A percentile compares a stretch with the other conserved stretches of the same genome.
These are phyloP conservation scores for Cydia strobilella DNA, from an alignment of 1,140 invertebrate species.

Conservation along the genomic window DNA sequence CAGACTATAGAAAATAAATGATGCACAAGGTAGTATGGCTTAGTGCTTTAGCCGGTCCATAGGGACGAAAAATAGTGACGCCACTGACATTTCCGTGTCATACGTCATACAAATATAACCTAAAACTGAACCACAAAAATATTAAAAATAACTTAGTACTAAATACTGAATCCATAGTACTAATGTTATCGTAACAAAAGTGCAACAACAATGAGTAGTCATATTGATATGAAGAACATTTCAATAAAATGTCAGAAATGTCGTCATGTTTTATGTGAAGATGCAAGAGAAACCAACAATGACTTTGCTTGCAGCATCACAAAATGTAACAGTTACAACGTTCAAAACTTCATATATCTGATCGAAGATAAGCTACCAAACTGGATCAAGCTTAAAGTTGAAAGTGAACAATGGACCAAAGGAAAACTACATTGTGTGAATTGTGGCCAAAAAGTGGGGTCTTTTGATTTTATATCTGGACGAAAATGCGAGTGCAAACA, in stretches of 20 bases:
- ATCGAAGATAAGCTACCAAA: conserved; percentile 70
- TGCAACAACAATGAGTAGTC: conserved; percentile 13
- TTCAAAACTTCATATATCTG: conserved; percentile 67
- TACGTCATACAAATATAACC: conserved; percentile 21
- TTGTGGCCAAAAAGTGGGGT: conserved; percentile 81
- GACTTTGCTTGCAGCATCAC: conserved; percentile 38
- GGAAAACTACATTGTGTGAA: conserved; percentile 83
- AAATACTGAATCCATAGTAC: no score
- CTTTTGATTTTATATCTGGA: conserved; percentile 83
- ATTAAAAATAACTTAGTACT: neutral
- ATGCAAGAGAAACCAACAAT: conserved; percentile 44
- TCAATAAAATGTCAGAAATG: conserved; percentile 71
- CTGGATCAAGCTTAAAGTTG: conserved; percentile 72
- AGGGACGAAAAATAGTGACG: no score
- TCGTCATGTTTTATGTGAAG: conserved; percentile 54
- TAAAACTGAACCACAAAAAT: neutral
- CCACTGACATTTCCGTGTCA: no score
- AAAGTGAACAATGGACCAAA: conserved; percentile 80
- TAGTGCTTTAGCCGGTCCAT: no score
- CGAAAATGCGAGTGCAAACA: conserved; percentile 81
- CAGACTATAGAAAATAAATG: no score
- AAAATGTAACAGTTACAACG: conserved; percentile 56
- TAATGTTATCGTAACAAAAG: neutral
- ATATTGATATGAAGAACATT: conserved; percentile 33
- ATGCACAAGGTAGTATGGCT: no score